phyloP scores from a whole-genome alignment of 1,140 invertebrate genomes.

The Drosophila paulistorum region DNA sequence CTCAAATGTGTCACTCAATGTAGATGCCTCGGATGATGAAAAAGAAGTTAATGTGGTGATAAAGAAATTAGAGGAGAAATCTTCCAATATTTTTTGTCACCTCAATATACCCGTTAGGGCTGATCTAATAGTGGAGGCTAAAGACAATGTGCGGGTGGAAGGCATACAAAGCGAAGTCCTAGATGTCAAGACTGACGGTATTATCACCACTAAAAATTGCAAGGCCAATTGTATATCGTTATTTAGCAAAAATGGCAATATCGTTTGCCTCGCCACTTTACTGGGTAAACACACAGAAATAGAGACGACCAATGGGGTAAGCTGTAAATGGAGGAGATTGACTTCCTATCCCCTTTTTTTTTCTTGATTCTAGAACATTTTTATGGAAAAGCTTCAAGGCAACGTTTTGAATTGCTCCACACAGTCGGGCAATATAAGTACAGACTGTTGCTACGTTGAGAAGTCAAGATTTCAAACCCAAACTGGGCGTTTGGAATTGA shows the following conservation, averaged over 20 bases:
- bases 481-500: conserved; percentile 62
- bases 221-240: conserved; percentile 56
- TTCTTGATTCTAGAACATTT: conserved; percentile 51
- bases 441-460: conserved; percentile 75
- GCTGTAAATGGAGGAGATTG: not conserved
- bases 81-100: conserved; percentile 49
- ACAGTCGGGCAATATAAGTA: conserved; percentile 59
- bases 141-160: conserved; percentile 48
- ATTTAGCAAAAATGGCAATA: conserved; percentile 59
- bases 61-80: conserved; percentile 39
- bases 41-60: conserved; percentile 59
- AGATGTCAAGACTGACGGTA: conserved; percentile 44
- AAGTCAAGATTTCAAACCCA: conserved; percentile 72
- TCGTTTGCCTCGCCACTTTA: conserved; percentile 62
- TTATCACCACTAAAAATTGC: conserved; percentile 66
- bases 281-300: conserved; percentile 62
- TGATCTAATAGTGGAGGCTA: conserved; percentile 46
- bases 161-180: conserved; percentile 63
- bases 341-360: not conserved
- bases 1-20: conserved; percentile 50
- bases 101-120: conserved; percentile 66
- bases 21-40: conserved; percentile 56
- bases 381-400: conserved; percentile 72
- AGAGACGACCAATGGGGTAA: conserved; percentile 65
- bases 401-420: conserved; percentile 64